Evolutionary conservation across 2,888 invertebrate species (phyloP).

Genomic region (Papilio demoleus): DNA sequence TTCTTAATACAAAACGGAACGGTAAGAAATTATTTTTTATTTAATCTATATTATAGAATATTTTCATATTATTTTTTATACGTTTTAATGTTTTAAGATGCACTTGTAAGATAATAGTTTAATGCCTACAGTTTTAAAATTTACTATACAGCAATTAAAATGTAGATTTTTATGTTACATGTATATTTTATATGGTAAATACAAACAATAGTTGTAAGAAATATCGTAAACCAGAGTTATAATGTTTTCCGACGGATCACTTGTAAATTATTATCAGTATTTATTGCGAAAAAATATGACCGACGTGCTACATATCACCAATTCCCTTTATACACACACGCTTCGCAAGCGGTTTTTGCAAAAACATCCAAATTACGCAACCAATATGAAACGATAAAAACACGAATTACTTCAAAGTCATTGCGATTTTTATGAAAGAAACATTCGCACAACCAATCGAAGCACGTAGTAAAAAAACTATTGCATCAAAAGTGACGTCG

Average conservation of each 20-base stretch:
- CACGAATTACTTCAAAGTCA: conserved; percentile 35
- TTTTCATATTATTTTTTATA: neutral
- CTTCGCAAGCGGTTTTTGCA: conserved; percentile 36
- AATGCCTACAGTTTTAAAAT: too few relatives aligned
- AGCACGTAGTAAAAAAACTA: conserved; percentile 38
- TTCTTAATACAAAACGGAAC: conserved; percentile 40
- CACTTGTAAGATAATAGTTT: too few relatives aligned
- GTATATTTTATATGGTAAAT: neutral
- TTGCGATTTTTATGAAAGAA: conserved; percentile 38
- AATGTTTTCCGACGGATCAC: conserved; percentile 48
- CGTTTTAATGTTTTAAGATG: conserved; percentile 11
- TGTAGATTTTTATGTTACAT: neutral
- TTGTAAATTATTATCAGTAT: conserved; percentile 51
- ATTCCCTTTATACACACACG: conserved; percentile 1
- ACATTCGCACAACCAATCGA: conserved; percentile 35
- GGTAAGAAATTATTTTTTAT: conserved; percentile 40
- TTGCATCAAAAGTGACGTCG: conserved; percentile 14
- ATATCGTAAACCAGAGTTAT: neutral
- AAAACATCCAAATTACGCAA: conserved; percentile 41
- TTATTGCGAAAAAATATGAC: conserved; percentile 21
- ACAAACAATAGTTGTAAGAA: too few relatives aligned
- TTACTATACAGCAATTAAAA: neutral
- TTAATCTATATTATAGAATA: neutral
- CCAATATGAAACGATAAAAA: conserved; percentile 37
- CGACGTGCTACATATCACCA: conserved; percentile 33